These are phyloP conservation scores for Drosophila eugracilis DNA, from an alignment of 1,140 invertebrate genomes.

Conservation along the genomic window DNA sequence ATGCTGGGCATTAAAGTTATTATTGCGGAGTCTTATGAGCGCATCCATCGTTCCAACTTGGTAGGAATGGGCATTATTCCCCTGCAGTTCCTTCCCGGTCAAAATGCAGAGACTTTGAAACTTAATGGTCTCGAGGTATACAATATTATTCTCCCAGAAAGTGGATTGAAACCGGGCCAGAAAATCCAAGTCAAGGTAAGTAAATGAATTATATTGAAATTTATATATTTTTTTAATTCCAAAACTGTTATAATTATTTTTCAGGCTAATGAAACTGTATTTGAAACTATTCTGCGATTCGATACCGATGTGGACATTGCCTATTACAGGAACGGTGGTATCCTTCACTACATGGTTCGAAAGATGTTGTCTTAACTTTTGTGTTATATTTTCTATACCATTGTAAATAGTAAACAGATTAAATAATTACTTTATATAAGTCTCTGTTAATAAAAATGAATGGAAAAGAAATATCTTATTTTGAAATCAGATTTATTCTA, in stretches of 20 bases:
- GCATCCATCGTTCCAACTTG: slow-evolving; percentile 98
- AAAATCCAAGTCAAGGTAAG: slow-evolving; percentile 79
- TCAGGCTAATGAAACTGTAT: slow-evolving; percentile 85
- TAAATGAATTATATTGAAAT: too few relatives aligned
- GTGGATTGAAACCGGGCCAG: slow-evolving; percentile 85
- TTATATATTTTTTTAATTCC: background rate
- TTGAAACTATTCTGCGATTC: slow-evolving; percentile 88
- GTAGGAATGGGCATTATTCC: slow-evolving; percentile 99
- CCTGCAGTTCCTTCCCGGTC: slow-evolving; percentile 94
- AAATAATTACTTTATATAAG: too few relatives aligned
- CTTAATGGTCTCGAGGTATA: slow-evolving; percentile 94
- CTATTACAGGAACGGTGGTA: slow-evolving; percentile 97
- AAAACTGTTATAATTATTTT: too few relatives aligned
- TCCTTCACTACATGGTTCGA: slow-evolving; percentile 98
- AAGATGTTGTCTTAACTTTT: slow-evolving; percentile 87
- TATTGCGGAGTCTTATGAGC: slow-evolving; percentile 98
- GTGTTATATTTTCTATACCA: slow-evolving; percentile 21
- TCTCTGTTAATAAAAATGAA: too few relatives aligned
- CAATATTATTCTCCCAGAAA: slow-evolving; percentile 91
- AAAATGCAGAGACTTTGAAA: slow-evolving; percentile 92
- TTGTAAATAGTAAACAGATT: too few relatives aligned
- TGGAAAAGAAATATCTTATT: too few relatives aligned
- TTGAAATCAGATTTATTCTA: too few relatives aligned
- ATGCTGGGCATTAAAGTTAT: slow-evolving; percentile 95
- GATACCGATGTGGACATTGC: slow-evolving; percentile 99